Percentiles rank a stretch among this genome's conserved stretches.
These are phyloP conservation scores for Enteromius paludinosus DNA, from an alignment of 2,797 vertebrate species.

Conservation along the genomic window DNA sequence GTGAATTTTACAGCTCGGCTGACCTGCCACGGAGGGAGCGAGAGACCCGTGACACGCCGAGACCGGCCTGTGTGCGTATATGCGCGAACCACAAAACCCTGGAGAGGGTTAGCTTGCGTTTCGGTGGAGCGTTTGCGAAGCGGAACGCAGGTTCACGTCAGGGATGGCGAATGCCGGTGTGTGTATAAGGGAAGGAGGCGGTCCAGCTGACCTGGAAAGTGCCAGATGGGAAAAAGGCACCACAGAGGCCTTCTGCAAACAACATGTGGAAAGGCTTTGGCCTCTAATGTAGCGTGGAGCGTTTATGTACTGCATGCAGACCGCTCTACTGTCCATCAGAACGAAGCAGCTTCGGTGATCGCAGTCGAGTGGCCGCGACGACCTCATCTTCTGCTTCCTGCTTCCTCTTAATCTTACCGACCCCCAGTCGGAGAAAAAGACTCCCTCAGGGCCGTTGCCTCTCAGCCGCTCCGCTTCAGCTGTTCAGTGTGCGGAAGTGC, in stretches of 20 bases:
- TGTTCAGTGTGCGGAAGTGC: conserved; percentile 73
- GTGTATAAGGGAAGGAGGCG: conserved; percentile 51
- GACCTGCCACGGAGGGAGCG: conserved; percentile 39
- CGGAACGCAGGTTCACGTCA: conserved; percentile 61
- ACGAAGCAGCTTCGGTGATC: conserved; percentile 24
- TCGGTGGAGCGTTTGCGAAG: conserved; percentile 52
- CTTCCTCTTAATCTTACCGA: conserved; percentile 47
- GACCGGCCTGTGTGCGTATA: conserved; percentile 19
- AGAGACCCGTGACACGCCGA: conserved; percentile 25
- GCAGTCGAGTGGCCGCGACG: conserved; percentile 38
- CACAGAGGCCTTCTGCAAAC: conserved; percentile 76
- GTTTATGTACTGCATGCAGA: conserved; percentile 75
- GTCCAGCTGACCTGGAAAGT: conserved; percentile 72
- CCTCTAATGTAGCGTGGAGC: conserved; percentile 79
- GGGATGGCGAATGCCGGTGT: conserved; percentile 49
- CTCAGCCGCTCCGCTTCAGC: conserved; percentile 62
- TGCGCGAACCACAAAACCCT: conserved; percentile 12
- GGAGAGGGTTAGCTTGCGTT: conserved; percentile 43
- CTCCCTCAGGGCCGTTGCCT: conserved; percentile 26
- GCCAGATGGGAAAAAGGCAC: conserved; percentile 71
- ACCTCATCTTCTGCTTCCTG: conserved; percentile 42
- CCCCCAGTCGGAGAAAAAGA: conserved; percentile 25
- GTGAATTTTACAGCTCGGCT: conserved; percentile 49
- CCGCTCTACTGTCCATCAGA: conserved; percentile 70
- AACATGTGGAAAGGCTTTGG: conserved; percentile 82